A percentile compares a stretch with the other conserved stretches of the same genome.
These are phyloP conservation scores for Pantherophis vulpinus DNA, from an alignment of 2,797 vertebrate species.

Conservation along the genomic window DNA sequence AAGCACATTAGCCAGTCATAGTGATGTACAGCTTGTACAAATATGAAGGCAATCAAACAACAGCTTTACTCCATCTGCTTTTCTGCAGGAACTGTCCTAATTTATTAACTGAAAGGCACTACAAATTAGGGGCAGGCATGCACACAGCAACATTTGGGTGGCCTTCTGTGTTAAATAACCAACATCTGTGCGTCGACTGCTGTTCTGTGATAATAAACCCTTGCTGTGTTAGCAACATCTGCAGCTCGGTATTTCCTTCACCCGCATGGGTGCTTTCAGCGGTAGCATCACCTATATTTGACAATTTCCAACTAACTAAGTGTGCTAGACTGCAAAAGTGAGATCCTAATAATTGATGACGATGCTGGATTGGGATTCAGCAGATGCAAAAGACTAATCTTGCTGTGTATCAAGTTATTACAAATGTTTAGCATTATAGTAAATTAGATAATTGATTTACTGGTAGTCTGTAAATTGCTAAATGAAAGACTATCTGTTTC, in stretches of 20 bases:
- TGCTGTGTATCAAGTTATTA: not conserved
- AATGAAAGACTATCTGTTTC: not conserved
- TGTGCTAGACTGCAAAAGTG: not conserved
- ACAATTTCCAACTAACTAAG: not conserved
- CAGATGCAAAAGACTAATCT: not conserved
- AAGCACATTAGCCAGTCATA: conserved; percentile 4
- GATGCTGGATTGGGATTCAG: not conserved
- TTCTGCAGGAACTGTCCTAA: conserved; percentile 3
- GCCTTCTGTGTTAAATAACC: conserved; percentile 26
- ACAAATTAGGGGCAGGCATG: not conserved
- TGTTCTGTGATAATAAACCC: not conserved
- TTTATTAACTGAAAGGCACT: not conserved
- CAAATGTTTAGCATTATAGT: not conserved
- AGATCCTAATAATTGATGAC: not conserved
- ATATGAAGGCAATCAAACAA: not conserved
- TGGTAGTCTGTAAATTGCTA: not conserved
- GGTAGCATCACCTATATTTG: not conserved
- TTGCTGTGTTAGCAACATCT: conserved; percentile 6
- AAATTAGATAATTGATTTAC: not conserved
- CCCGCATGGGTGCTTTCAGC: not conserved
- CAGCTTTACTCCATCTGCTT: not conserved
- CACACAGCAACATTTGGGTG: conserved; percentile 16
- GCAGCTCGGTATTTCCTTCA: not conserved
- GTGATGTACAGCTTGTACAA: not conserved
- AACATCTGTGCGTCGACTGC: conserved; percentile 1